Conservation (phyloP, 2,797 vertebrate genomes). For the Acanthurus tractus region DNA sequence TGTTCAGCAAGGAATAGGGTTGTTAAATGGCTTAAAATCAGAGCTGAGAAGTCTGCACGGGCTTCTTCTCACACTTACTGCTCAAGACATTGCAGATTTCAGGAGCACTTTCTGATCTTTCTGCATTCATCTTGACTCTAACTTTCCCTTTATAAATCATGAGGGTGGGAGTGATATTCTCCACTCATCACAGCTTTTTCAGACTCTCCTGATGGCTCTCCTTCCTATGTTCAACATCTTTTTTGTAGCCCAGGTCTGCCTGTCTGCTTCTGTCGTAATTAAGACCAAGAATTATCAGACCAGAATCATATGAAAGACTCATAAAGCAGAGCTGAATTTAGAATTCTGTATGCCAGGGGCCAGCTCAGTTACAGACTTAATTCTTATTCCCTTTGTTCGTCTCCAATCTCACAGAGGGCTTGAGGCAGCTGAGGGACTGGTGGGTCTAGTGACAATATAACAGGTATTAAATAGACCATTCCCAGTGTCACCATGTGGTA, state of each 20-base stretch:
- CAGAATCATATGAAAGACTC: conserved; percentile 75
- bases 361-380: conserved; percentile 75
- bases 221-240: conserved; percentile 67
- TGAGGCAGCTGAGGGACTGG: conserved; percentile 62
- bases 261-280: conserved; percentile 71
- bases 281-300: conserved; percentile 75
- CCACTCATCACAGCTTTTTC: conserved; percentile 43
- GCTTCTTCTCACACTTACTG: conserved; percentile 36
- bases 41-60: conserved; percentile 44
- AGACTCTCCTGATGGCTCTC: conserved; percentile 57
- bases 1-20: conserved; percentile 61
- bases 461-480: conserved; percentile 78
- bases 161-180: conserved; percentile 60
- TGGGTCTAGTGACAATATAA: conserved; percentile 71
- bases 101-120: conserved; percentile 58
- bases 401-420: conserved; percentile 64
- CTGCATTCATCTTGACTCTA: conserved; percentile 57
- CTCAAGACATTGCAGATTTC: conserved; percentile 59
- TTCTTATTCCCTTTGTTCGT: conserved; percentile 81
- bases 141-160: conserved; percentile 60
- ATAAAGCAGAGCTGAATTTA: conserved; percentile 71
- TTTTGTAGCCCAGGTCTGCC: conserved; percentile 57
- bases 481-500: conserved; percentile 72
- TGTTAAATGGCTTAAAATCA: conserved; percentile 70
- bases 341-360: conserved; percentile 64